Evolutionary conservation across 2,888 invertebrate species (phyloP).

Genomic region (Drosophila macrospina): DNA sequence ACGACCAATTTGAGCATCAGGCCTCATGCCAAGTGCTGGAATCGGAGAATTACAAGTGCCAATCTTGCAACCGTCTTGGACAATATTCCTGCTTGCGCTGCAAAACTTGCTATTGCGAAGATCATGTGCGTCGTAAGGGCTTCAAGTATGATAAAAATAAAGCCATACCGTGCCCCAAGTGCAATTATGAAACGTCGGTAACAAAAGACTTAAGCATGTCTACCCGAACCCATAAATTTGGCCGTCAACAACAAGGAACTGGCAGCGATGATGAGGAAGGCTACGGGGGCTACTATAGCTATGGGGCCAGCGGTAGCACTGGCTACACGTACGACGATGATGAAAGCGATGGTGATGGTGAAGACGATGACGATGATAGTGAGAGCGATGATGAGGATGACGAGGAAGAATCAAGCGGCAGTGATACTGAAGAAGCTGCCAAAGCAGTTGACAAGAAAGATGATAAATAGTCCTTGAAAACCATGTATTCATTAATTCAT

Average conservation of each 20-base stretch:
- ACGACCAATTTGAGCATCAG: constrained; percentile 91
- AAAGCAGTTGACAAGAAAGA: constrained; percentile 50
- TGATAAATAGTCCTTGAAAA: constrained; percentile 43
- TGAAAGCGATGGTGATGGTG: constrained; percentile 70
- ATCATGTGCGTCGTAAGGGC: constrained; percentile 96
- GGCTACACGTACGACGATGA: constrained; percentile 84
- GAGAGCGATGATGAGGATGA: constrained; percentile 66
- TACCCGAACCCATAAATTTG: constrained; percentile 95
- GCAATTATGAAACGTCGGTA: constrained; percentile 95
- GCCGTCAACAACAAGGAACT: constrained; percentile 90
- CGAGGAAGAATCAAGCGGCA: constrained; percentile 61
- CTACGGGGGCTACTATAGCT: constrained; percentile 85
- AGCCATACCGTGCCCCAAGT: constrained; percentile 96
- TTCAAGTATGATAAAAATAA: constrained; percentile 94
- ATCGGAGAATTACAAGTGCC: constrained; percentile 98
- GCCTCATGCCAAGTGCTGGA: constrained; percentile 98
- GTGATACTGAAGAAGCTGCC: constrained; percentile 70
- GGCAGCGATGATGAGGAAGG: constrained; percentile 88
- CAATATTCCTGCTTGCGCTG: constrained; percentile 98
- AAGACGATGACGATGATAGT: constrained; percentile 70
- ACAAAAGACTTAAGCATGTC: constrained; percentile 98
- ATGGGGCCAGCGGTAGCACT: constrained; percentile 86
- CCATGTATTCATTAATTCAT: constrained; percentile 13
- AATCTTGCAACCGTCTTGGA: constrained; percentile 97
- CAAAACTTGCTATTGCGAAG: constrained; percentile 98